Evolutionary conservation across 1,140 invertebrate genomes (phyloP).

Genomic region (Monochamus saltuarius): DNA sequence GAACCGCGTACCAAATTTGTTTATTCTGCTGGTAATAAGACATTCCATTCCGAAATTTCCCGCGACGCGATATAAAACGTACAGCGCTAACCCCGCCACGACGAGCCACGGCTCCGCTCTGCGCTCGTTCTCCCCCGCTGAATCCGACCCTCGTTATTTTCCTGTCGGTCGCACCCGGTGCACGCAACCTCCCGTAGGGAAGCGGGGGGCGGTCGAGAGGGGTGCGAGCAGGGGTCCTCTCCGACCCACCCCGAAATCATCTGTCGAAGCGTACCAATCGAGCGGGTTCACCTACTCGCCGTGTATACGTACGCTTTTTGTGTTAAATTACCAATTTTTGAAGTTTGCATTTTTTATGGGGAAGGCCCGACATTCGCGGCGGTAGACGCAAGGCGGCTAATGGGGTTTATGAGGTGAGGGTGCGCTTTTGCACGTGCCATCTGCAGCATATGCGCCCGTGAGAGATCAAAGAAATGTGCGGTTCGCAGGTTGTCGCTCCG

Average conservation of each 20-base stretch:
- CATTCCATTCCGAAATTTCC: constrained; percentile 7
- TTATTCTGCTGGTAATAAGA: neutral
- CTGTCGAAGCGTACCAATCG: constrained; percentile 16
- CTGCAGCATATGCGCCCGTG: too few relatives aligned
- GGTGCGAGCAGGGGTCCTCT: constrained; percentile 6
- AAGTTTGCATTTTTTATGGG: too few relatives aligned
- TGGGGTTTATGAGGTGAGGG: too few relatives aligned
- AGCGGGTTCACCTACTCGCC: too few relatives aligned
- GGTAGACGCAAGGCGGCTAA: too few relatives aligned
- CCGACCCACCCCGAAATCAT: constrained; percentile 7
- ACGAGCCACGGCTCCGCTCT: neutral
- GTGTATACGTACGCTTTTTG: too few relatives aligned
- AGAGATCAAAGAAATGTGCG: too few relatives aligned
- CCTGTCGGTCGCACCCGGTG: constrained; percentile 45
- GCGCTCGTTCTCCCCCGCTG: neutral
- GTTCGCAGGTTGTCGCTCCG: too few relatives aligned
- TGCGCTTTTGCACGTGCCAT: too few relatives aligned
- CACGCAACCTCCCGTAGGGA: constrained; percentile 33
- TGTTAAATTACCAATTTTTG: too few relatives aligned
- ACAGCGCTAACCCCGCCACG: neutral
- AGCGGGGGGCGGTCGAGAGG: constrained; percentile 12
- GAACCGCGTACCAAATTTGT: too few relatives aligned
- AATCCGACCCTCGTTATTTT: constrained; percentile 42
- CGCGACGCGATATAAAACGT: constrained; percentile 11
- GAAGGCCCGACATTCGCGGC: too few relatives aligned